A percentile compares a stretch with the other conserved stretches of the same genome.
phyloP scores from a whole-genome alignment of 2,797 vertebrate species.

The Bradypodion pumilum region DNA sequence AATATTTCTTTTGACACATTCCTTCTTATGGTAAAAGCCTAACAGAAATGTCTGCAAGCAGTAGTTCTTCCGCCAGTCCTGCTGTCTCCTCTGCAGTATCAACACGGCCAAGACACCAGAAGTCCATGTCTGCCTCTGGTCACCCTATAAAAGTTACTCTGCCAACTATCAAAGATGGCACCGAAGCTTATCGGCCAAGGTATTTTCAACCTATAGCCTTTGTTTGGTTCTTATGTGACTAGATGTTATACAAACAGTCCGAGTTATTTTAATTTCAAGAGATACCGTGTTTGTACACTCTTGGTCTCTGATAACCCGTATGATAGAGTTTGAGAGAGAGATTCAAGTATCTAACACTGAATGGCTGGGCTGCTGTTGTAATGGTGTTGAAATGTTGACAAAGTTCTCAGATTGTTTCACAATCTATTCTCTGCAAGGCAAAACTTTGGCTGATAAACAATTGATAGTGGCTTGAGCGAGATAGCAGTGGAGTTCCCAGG shows the following conservation, averaged over 20 bases:
- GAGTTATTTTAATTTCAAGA: background rate
- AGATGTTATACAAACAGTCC: background rate
- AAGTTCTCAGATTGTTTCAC: background rate
- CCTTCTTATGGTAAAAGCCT: slow-evolving; percentile 74
- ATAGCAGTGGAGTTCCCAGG: background rate
- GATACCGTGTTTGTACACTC: no score
- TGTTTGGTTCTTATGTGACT: background rate
- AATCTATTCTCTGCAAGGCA: background rate
- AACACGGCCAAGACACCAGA: slow-evolving; percentile 92
- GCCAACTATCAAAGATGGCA: slow-evolving; percentile 94
- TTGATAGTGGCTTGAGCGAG: background rate
- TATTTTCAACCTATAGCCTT: slow-evolving; percentile 57
- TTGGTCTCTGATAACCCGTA: background rate
- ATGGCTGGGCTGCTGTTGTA: background rate
- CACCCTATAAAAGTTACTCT: slow-evolving; percentile 94
- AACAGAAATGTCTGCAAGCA: slow-evolving; percentile 89
- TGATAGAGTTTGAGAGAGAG: background rate
- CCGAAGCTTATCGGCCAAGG: slow-evolving; percentile 90
- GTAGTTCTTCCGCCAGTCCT: slow-evolving; percentile 77
- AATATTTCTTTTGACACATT: slow-evolving; percentile 36
- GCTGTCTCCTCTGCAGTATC: slow-evolving; percentile 78
- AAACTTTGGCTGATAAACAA: background rate
- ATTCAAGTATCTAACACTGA: background rate
- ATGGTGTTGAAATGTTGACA: background rate
- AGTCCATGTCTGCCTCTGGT: slow-evolving; percentile 97